Evolutionary conservation across 2,888 invertebrate genomes (phyloP).

Genomic region (Nebria brevicollis): DNA sequence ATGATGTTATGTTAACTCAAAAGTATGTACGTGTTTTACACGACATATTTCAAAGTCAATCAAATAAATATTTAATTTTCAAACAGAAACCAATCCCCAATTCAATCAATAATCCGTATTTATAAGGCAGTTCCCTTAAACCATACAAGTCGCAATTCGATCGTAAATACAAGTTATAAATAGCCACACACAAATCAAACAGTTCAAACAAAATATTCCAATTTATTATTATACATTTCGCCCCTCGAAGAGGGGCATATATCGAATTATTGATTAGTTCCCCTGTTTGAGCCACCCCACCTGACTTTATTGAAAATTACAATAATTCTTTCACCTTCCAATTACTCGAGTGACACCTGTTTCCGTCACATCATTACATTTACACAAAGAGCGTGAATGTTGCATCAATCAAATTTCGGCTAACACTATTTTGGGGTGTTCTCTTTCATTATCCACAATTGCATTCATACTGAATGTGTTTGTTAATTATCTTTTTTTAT

Average conservation of each 20-base stretch:
- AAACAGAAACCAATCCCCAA: background rate
- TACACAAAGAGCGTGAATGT: background rate
- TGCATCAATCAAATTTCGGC: background rate
- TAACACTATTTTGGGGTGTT: background rate
- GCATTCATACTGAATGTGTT: background rate
- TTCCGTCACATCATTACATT: conserved; percentile 1
- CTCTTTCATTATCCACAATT: too few species aligned
- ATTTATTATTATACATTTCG: background rate
- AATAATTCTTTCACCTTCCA: conserved; percentile 1
- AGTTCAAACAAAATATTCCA: background rate
- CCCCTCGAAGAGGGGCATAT: background rate
- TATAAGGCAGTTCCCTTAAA: background rate
- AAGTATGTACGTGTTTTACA: too few species aligned
- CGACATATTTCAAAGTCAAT: background rate
- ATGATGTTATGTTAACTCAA: too few species aligned
- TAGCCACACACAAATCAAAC: background rate
- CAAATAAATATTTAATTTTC: background rate
- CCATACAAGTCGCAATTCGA: background rate
- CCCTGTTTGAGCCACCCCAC: background rate
- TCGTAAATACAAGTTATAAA: background rate
- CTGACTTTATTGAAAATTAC: conserved; percentile 1
- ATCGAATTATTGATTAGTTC: background rate
- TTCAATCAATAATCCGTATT: background rate
- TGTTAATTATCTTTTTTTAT: background rate
- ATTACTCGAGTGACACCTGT: background rate